phyloP scores from a whole-genome alignment of 2,888 invertebrate genomes.

The Malthinus flaveolus region DNA sequence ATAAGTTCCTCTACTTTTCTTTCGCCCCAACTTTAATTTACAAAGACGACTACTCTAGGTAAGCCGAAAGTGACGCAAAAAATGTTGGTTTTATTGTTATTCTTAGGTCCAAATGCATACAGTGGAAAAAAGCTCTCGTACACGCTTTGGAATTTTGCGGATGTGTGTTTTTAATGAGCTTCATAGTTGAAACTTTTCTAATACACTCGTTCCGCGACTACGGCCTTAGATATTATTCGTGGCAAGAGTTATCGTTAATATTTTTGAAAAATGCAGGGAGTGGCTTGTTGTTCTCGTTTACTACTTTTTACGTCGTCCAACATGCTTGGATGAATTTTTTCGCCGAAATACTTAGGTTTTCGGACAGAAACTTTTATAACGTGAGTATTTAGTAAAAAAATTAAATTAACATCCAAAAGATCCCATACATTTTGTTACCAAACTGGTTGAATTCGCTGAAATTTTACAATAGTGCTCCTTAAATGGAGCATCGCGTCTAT shows the following conservation, averaged over 20 bases:
- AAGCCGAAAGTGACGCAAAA: too few species aligned
- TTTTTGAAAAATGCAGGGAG: constrained; percentile 77
- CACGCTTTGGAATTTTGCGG: constrained; percentile 76
- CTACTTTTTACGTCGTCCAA: constrained; percentile 77
- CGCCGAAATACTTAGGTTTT: constrained; percentile 86
- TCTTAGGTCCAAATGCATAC: constrained; percentile 56
- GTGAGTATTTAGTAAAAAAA: too few species aligned
- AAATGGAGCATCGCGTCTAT: too few species aligned
- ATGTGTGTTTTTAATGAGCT: constrained; percentile 75
- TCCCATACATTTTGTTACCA: too few species aligned
- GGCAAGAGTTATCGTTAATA: constrained; percentile 60
- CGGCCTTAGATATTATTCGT: constrained; percentile 54
- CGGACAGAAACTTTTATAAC: constrained; percentile 81
- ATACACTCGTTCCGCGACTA: constrained; percentile 68
- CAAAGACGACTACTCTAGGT: constrained; percentile 80
- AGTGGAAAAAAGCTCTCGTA: constrained; percentile 73
- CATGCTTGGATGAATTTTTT: constrained; percentile 92
- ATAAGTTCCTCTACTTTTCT: constrained; percentile 79
- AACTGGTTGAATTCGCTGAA: too few species aligned
- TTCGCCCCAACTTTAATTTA: constrained; percentile 88
- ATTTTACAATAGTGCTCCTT: too few species aligned
- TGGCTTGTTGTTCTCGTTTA: constrained; percentile 61
- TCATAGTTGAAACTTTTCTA: constrained; percentile 78
- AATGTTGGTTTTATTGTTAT: too few species aligned
- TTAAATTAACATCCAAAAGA: too few species aligned